Evolutionary conservation across 2,888 invertebrate species (phyloP).

Genomic region (Drosophila borealis): DNA sequence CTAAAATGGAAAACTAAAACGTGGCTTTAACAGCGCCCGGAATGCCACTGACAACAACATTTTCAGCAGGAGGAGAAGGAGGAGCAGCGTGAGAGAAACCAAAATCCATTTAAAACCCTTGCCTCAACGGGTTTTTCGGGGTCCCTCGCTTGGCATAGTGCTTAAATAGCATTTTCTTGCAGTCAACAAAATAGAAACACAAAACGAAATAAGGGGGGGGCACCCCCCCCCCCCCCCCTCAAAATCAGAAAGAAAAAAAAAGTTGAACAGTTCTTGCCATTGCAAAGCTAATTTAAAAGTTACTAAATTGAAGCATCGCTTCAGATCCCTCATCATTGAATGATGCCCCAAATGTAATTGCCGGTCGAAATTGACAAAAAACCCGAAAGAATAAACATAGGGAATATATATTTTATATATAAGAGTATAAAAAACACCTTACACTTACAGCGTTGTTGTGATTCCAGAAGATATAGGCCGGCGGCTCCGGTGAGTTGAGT

Average conservation of each 20-base stretch:
- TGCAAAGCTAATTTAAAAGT: slow-evolving; percentile 78
- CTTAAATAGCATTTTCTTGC: slow-evolving; percentile 73
- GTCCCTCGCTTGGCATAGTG: slow-evolving; percentile 48
- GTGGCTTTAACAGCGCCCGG: slow-evolving; percentile 56
- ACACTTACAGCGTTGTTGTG: slow-evolving; percentile 95
- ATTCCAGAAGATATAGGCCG: slow-evolving; percentile 97
- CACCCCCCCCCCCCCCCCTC: slow-evolving; percentile 8
- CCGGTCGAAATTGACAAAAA: slow-evolving; percentile 43
- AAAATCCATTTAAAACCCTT: slow-evolving; percentile 74
- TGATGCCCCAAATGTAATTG: slow-evolving; percentile 70
- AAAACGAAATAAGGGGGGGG: slow-evolving; percentile 19
- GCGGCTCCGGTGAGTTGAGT: slow-evolving; percentile 95
- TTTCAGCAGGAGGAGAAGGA: no score
- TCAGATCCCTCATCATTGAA: slow-evolving; percentile 53
- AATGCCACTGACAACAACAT: slow-evolving; percentile 61
- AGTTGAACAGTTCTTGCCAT: slow-evolving; percentile 44
- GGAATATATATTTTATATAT: slow-evolving; percentile 2
- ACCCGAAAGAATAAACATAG: background rate
- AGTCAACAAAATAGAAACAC: slow-evolving; percentile 52
- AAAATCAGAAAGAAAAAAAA: slow-evolving; percentile 16
- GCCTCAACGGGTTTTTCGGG: slow-evolving; percentile 41
- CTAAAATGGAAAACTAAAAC: slow-evolving; percentile 76
- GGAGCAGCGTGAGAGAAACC: slow-evolving; percentile 19
- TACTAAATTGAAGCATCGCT: slow-evolving; percentile 64
- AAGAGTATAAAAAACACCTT: background rate